These are phyloP conservation scores for Mus musculus DNA, from an alignment of 2,113 vertebrate species.

Conservation along the genomic window DNA sequence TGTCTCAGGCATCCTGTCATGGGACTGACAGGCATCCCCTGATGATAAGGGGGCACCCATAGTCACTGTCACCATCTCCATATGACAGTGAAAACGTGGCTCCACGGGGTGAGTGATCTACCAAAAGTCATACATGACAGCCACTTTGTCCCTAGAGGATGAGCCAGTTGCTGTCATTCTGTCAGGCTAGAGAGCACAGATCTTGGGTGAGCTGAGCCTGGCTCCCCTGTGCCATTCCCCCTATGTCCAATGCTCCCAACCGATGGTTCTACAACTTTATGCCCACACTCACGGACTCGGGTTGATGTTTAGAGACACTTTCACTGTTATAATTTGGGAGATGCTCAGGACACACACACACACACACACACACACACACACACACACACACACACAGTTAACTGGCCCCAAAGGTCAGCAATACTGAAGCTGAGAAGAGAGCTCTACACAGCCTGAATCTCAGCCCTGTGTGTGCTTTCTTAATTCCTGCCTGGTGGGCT, in stretches of 20 bases:
- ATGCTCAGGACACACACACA: neutral
- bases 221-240: neutral
- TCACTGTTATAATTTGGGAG: neutral
- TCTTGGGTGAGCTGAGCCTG: too few species aligned
- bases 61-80: neutral
- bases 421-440: neutral
- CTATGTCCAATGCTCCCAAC: neutral
- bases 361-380: neutral
- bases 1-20: neutral
- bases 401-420: too few species aligned
- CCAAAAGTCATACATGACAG: neutral
- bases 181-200: neutral
- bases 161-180: fast-evolving
- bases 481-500: neutral
- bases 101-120: neutral
- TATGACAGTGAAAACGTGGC: neutral
- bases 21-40: neutral
- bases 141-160: neutral
- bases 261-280: neutral
- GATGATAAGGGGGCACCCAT: neutral
- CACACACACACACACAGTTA: neutral
- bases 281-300: neutral
- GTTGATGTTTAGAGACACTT: neutral
- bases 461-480: fast-evolving
- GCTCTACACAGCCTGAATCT: neutral